Evolutionary conservation across 2,888 invertebrate genomes (phyloP).

Genomic region (Zaprionus lineosus): DNA sequence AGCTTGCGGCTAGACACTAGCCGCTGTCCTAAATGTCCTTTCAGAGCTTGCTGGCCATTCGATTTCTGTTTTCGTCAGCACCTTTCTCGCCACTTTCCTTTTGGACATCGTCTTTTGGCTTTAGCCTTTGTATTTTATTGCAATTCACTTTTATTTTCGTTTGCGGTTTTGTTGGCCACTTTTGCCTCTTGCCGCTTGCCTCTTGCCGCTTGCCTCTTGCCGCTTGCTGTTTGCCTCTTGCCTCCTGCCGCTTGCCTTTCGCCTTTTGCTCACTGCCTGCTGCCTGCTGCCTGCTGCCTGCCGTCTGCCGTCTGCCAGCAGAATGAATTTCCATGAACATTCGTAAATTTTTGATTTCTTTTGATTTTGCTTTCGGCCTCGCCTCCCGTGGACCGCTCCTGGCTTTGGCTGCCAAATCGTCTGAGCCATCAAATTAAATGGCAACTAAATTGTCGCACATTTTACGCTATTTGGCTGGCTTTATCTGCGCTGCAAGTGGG

Average conservation of each 20-base stretch:
- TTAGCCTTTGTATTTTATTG: slow-evolving; percentile 50
- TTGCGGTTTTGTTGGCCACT: neutral
- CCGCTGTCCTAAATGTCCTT: too few relatives aligned
- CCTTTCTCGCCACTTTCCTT: slow-evolving; percentile 3
- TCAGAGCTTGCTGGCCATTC: neutral
- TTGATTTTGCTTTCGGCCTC: slow-evolving; percentile 8
- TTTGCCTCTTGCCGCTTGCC: slow-evolving; percentile 7
- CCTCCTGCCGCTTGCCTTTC: too few relatives aligned
- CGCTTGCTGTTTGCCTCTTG: too few relatives aligned
- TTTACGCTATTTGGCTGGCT: slow-evolving; percentile 64
- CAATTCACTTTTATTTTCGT: slow-evolving; percentile 41
- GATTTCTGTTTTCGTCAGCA: slow-evolving; percentile 19
- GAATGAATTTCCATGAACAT: too few relatives aligned
- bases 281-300: too few relatives aligned
- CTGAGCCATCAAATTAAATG: slow-evolving; percentile 63
- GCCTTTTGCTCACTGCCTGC: too few relatives aligned
- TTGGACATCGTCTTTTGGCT: slow-evolving; percentile 16
- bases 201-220: too few relatives aligned
- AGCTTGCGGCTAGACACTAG: neutral
- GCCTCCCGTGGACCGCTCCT: too few relatives aligned
- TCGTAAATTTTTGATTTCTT: slow-evolving; percentile 13
- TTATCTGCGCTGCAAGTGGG: slow-evolving; percentile 44
- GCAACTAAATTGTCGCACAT: slow-evolving; percentile 66
- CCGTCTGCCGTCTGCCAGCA: too few relatives aligned
- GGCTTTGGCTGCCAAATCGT: slow-evolving; percentile 56